Conservation (phyloP, 2,888 invertebrate species). For the Stenotaenia linearis region DNA sequence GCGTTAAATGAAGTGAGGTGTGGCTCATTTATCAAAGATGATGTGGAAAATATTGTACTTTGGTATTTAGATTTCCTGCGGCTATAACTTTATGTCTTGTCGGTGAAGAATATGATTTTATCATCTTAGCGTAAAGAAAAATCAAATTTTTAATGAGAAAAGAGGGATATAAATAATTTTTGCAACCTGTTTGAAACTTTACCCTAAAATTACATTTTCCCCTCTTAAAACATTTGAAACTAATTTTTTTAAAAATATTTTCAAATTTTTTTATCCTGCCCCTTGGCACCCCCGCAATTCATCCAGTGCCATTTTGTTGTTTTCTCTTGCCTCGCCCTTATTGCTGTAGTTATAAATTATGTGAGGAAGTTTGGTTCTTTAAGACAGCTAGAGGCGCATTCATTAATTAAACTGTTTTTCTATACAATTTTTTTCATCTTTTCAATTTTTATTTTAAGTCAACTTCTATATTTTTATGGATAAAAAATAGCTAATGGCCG, state of each 20-base stretch:
- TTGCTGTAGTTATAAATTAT: conserved; percentile 24
- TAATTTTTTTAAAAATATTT: not conserved
- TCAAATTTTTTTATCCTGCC: not conserved
- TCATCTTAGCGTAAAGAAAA: too few species aligned
- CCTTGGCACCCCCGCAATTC: conserved; percentile 21
- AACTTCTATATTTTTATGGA: not conserved
- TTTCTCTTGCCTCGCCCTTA: conserved; percentile 14
- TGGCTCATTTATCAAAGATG: conserved; percentile 21
- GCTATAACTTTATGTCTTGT: not conserved
- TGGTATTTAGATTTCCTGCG: not conserved
- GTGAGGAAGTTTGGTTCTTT: conserved; percentile 24
- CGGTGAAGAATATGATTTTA: not conserved
- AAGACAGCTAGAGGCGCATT: conserved; percentile 12
- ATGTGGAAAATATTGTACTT: conserved; percentile 8
- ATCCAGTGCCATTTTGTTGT: conserved; percentile 20
- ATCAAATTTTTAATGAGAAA: too few species aligned
- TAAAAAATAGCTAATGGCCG: not conserved
- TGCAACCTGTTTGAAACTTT: not conserved
- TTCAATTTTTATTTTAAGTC: not conserved
- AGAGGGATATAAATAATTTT: too few species aligned
- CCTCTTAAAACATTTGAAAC: not conserved
- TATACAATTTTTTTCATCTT: not conserved
- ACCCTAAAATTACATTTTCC: not conserved
- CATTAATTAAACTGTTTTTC: conserved; percentile 11
- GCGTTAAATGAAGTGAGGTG: conserved; percentile 5